These are phyloP conservation scores for Benthosema pterotum DNA, from an alignment of 2,797 vertebrate species.

Conservation along the genomic window DNA sequence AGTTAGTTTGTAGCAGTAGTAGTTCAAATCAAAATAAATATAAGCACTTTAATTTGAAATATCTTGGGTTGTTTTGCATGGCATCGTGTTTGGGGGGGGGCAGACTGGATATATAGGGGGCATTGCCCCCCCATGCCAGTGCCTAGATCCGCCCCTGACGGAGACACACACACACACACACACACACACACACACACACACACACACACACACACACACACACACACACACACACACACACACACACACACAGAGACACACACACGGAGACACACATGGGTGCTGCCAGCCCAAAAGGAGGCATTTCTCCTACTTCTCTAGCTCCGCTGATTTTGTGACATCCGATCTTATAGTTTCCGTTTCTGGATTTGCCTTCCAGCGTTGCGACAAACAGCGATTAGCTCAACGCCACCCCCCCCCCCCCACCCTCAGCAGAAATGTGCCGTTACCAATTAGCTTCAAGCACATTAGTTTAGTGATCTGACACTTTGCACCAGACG, in stretches of 20 bases:
- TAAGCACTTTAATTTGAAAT: too few relatives aligned
- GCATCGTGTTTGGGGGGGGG: too few relatives aligned
- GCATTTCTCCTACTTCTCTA: constrained; percentile 19
- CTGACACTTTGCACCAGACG: too few relatives aligned
- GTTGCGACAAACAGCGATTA: neutral
- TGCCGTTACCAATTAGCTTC: too few relatives aligned
- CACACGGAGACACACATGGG: neutral
- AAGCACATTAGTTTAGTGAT: too few relatives aligned
- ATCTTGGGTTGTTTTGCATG: too few relatives aligned
- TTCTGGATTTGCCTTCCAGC: neutral
- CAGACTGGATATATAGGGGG: too few relatives aligned
- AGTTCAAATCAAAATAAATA: too few relatives aligned
- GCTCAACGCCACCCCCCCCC: neutral
- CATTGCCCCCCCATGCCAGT: too few relatives aligned
- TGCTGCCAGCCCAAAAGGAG: neutral
- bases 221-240: constrained; percentile 46
- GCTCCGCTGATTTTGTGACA: constrained; percentile 14
- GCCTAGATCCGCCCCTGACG: too few relatives aligned
- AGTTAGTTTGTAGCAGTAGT: too few relatives aligned
- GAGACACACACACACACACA: neutral
- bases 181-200: constrained; percentile 38
- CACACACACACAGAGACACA: constrained; percentile 46
- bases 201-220: constrained; percentile 10
- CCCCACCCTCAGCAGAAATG: too few relatives aligned
- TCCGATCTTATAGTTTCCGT: constrained; percentile 14